Percentiles rank a stretch among this genome's conserved stretches.
phyloP scores from a whole-genome alignment of 2,113 vertebrate species.

The Aptenodytes forsteri region DNA sequence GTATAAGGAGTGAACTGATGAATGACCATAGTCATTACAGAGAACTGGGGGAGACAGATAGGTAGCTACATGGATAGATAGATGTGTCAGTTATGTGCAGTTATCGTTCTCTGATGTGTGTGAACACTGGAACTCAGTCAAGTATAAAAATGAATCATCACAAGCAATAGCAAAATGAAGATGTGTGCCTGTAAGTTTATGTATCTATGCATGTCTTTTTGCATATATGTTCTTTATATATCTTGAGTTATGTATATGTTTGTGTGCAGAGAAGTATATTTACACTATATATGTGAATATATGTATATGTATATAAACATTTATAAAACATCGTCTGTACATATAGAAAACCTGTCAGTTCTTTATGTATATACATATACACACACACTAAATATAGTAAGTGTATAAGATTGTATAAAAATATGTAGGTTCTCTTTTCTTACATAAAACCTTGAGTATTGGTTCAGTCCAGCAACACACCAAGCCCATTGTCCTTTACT shows the following conservation, averaged over 20 bases:
- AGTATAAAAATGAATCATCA: neutral
- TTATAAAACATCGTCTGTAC: neutral
- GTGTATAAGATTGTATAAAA: neutral
- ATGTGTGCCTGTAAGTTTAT: neutral
- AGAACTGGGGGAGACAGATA: neutral
- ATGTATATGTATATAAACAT: neutral
- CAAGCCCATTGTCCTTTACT: neutral
- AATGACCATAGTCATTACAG: neutral
- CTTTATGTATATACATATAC: neutral
- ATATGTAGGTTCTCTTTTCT: neutral
- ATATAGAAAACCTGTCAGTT: neutral
- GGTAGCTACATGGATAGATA: neutral
- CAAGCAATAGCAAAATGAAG: neutral
- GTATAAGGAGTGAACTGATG: neutral
- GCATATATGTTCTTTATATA: too few species aligned
- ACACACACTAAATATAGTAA: neutral
- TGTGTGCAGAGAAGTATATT: neutral
- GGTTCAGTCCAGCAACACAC: neutral
- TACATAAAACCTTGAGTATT: neutral
- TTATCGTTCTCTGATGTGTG: neutral
- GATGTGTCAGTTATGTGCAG: neutral
- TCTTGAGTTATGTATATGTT: neutral
- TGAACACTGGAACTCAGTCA: neutral
- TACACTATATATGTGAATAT: neutral
- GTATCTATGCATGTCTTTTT: neutral